phyloP scores from a whole-genome alignment of 2,113 vertebrate species.

The Nipponia nippon region DNA sequence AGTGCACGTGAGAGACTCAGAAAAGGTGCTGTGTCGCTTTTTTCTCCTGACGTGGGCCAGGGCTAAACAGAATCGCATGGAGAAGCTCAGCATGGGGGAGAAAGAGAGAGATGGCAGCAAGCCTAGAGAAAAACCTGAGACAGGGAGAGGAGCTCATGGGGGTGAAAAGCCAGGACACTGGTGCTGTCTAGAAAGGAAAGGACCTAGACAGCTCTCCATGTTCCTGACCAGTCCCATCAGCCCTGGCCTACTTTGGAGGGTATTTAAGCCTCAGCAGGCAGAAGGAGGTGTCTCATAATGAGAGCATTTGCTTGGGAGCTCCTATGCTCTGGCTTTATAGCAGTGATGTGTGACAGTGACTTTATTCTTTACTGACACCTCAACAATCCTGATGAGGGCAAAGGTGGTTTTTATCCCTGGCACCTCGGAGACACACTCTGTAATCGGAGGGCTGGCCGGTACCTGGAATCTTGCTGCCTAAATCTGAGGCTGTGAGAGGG shows the following conservation, averaged over 20 bases:
- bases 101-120: background rate
- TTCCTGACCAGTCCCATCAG: background rate
- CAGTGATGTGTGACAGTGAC: background rate
- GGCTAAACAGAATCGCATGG: background rate
- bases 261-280: background rate
- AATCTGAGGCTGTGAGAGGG: background rate
- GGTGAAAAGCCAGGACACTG: background rate
- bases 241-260: background rate
- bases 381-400: background rate
- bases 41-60: background rate
- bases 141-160: background rate
- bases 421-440: background rate
- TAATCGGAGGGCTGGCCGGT: background rate
- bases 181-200: background rate
- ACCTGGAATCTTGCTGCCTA: background rate
- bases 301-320: background rate
- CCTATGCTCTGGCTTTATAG: background rate
- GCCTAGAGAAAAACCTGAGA: background rate
- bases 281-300: background rate
- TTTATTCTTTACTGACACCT: background rate
- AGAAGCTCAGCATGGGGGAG: background rate
- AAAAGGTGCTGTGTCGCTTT: background rate
- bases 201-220: background rate
- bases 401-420: background rate
- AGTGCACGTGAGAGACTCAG: too few relatives aligned